phyloP scores from a whole-genome alignment of 2,888 invertebrate species.

The Xanthia togata region DNA sequence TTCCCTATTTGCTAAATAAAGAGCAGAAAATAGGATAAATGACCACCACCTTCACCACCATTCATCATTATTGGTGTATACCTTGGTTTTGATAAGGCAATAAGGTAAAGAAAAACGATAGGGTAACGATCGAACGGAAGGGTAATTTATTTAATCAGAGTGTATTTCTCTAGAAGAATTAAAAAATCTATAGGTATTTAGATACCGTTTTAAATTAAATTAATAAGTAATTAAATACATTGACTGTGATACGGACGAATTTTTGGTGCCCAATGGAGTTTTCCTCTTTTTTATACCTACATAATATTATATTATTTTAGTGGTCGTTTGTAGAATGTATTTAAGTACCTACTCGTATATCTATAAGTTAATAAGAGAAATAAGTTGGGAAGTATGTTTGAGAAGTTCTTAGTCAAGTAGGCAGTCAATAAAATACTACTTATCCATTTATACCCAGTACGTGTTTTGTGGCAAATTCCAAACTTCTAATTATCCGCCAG shows the following conservation, averaged over 20 bases:
- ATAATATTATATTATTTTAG: background rate
- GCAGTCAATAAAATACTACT: background rate
- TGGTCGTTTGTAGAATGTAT: background rate
- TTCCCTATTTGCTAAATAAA: background rate
- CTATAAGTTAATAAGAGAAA: background rate
- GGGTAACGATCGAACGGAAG: no score
- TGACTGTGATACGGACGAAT: background rate
- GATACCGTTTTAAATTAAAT: background rate
- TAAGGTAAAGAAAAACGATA: background rate
- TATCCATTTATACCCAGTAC: background rate
- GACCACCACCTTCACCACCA: no score
- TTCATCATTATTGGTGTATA: background rate
- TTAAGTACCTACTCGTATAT: background rate
- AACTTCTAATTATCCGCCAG: constrained; percentile 3
- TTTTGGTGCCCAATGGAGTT: background rate
- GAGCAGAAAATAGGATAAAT: background rate
- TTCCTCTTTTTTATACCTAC: background rate
- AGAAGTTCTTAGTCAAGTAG: background rate
- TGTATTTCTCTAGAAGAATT: background rate
- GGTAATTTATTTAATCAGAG: background rate
- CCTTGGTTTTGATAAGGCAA: background rate
- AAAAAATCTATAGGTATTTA: background rate
- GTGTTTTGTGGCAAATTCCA: background rate
- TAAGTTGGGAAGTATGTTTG: background rate
- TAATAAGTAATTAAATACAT: background rate